Evolutionary conservation across 2,113 vertebrate genomes (phyloP), one percentile per base, ranked within the genome.

Genomic region (Dicaeum eximium): DNA sequence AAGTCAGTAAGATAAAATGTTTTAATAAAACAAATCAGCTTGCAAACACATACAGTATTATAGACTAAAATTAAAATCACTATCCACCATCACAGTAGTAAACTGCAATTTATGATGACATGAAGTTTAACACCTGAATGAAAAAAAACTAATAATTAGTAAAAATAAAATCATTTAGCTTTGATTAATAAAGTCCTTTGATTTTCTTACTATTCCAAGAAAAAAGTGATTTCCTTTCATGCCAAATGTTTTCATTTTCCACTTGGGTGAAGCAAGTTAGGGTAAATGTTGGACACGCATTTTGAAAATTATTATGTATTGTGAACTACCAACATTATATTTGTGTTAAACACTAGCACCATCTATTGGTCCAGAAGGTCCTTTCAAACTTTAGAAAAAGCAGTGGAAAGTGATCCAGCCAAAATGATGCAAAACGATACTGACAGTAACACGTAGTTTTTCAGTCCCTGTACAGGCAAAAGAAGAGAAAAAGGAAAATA

Each of bases 311-410:
- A 56, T 16, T 25, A 56, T 4, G 10, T 33, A 24, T 44, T 85
- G 37, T 2, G 1, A 74, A 10, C 45, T 25, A 77, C 14, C 57
- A 69, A 19, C 21, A 51, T 56, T 78, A 31, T 47, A 23, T 9
- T n/a, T 94, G 25, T 45, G 40, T 81, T 86, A 80, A 78, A 50
- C 24, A 10, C 57, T 83, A 90, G 90, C 95, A 95, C 97, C 98
- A 96, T 78, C 97, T 98, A 79, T 92, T 96, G 97, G 94, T 80
- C 61, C 27, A 66, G 37, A 51, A 20, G 25, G 53, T 61, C 56
- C 21, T 67, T 74, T 97, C 87, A 99, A 21, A 98, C 45, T 95
- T 98, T 98, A 61, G 99, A 99, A 97, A 99, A 97, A 37, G 98
- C 98, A 0, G 98, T 99, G 44, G 98, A 97, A 38, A 99, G 65